phyloP scores from a whole-genome alignment of 2,113 vertebrate genomes.

The Uropsilus gracilis region DNA sequence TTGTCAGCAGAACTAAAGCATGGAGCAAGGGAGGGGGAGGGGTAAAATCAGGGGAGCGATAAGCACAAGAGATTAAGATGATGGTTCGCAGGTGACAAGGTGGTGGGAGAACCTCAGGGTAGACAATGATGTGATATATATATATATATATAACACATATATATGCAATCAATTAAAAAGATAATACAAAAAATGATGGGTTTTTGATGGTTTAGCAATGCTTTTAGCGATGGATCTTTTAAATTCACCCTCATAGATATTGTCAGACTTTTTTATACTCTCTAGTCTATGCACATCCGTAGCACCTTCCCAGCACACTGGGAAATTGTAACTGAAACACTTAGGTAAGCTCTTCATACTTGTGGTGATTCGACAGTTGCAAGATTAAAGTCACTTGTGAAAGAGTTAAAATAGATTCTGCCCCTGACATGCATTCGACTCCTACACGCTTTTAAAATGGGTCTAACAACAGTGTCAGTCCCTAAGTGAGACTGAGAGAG shows the following conservation, averaged over 20 bases:
- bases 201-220: too few relatives aligned
- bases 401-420: constrained; percentile 24
- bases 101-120: too few relatives aligned
- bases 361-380: background rate
- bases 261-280: background rate
- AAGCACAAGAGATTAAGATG: too few relatives aligned
- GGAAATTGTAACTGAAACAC: background rate
- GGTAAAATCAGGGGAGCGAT: too few relatives aligned
- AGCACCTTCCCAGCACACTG: background rate
- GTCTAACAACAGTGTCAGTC: background rate
- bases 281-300: background rate
- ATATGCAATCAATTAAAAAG: too few relatives aligned
- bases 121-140: too few relatives aligned
- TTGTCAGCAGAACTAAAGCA: too few relatives aligned
- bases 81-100: too few relatives aligned
- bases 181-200: too few relatives aligned
- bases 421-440: background rate
- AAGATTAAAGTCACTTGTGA: constrained; percentile 23
- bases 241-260: background rate
- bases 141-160: too few relatives aligned
- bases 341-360: background rate
- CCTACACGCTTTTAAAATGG: constrained; percentile 9
- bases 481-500: background rate
- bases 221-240: too few relatives aligned
- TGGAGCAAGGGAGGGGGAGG: too few relatives aligned